Evolutionary conservation across 2,888 invertebrate genomes (phyloP), one percentile per base, ranked within the genome.

Genomic region (Orgyia antiqua): DNA sequence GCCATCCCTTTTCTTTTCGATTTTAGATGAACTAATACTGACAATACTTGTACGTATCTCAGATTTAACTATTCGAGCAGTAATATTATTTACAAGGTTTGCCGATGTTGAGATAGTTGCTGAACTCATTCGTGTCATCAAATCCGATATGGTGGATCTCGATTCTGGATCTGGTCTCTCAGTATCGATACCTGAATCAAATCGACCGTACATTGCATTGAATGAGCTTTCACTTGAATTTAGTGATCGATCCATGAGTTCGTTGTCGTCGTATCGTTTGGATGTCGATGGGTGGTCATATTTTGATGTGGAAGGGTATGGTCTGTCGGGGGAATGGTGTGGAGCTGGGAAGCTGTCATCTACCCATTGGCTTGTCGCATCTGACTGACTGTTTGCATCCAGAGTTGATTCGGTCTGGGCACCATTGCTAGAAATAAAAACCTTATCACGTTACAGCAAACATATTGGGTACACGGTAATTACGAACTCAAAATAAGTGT

Each of bases 321-420:
- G 57, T 5, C 63, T 54, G 42, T 63, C 65, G 25, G 69, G 61
- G 13, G 74, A 69, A 49, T 69, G 69, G 50, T 68, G 68, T 13
- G 73, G 65, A n/a, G 69, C 66, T 36, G 80, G 83, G 69, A 86
- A 86, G 55, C 84, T 83, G 67, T 87, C 87, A 64, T 86, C 87
- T 42, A 87, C 83, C 87, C 87, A 87, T 39, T 86, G 84, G 60
- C 82, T 82, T 45, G 86, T 87, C 11, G 87, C 87, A 58, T 79
- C 82, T 9, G 78, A 76, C 32, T 74, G 74, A 44, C 76, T 73
- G 53, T 73, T 71, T 11, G 65, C 70, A 17, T 74, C 72, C 0
- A 77, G 50, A 0, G 76, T 76, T 1, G 78, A 78, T 13, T 77
- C 79, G 0, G 73, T 69, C 42, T 66, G 71, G 5, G 58, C 67